Percentiles rank a stretch among this genome's conserved stretches.
phyloP scores from a whole-genome alignment of 2,113 vertebrate species.

The Vulpes vulpes region DNA sequence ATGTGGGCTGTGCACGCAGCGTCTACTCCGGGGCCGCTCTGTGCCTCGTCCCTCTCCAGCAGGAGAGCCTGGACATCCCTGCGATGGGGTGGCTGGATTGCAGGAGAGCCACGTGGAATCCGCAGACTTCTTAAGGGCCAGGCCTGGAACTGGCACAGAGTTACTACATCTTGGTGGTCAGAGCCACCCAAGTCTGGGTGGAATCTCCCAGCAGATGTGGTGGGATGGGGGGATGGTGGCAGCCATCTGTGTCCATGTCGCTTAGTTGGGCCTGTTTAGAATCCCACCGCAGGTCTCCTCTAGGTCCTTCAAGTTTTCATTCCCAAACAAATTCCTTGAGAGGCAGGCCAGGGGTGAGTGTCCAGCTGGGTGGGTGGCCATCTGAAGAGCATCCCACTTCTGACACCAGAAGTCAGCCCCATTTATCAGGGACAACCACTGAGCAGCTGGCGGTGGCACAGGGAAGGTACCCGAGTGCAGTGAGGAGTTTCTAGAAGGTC shows the following conservation, averaged over 20 bases:
- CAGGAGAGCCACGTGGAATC: background rate
- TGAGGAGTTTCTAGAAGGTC: background rate
- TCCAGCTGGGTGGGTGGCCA: background rate
- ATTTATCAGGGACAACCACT: background rate
- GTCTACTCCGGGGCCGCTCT: background rate
- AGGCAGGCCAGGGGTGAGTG: background rate
- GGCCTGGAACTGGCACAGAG: background rate
- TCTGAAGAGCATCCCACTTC: background rate
- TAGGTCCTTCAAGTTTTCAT: background rate
- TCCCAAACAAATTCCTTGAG: background rate
- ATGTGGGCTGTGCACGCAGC: fast-evolving
- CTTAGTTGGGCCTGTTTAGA: background rate
- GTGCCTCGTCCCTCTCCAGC: fast-evolving
- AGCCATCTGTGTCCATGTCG: fast-evolving
- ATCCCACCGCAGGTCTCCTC: fast-evolving
- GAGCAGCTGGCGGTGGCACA: background rate
- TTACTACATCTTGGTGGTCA: background rate
- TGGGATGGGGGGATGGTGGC: background rate
- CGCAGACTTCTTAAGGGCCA: background rate
- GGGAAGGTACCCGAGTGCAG: background rate
- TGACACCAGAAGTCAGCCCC: background rate
- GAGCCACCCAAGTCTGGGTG: background rate
- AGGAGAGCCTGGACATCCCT: background rate
- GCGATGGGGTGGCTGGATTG: fast-evolving
- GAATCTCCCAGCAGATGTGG: background rate